These are phyloP conservation scores for Siphamia tubifer DNA, from an alignment of 2,113 vertebrate species.

Conservation along the genomic window DNA sequence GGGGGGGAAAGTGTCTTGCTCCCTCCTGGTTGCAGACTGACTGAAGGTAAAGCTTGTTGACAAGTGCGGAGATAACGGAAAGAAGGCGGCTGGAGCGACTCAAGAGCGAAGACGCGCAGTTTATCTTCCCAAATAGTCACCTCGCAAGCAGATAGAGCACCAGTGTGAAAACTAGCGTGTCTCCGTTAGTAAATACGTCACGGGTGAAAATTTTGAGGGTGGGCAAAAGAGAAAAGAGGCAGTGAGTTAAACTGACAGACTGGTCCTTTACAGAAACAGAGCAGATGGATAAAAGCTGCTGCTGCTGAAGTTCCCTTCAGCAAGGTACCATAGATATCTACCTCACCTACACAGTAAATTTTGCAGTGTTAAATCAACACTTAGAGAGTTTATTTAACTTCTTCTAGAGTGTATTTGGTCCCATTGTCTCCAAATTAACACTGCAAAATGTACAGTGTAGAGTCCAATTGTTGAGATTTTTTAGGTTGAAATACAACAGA, in stretches of 20 bases:
- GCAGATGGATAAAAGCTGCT: not conserved
- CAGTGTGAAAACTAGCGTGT: constrained; percentile 84
- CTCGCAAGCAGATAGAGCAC: constrained; percentile 72
- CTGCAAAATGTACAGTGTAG: too few relatives aligned
- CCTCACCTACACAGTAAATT: too few relatives aligned
- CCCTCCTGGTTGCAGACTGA: constrained; percentile 41
- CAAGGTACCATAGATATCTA: not conserved
- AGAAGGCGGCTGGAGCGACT: constrained; percentile 60
- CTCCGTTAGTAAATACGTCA: constrained; percentile 81
- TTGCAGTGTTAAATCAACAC: too few relatives aligned
- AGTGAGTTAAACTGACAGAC: not conserved
- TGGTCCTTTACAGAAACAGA: constrained; percentile 19
- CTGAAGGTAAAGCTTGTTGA: constrained; percentile 30
- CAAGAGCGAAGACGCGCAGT: constrained; percentile 66
- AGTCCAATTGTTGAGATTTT: too few relatives aligned
- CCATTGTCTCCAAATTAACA: too few relatives aligned
- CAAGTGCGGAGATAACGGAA: constrained; percentile 38
- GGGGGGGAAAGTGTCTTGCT: constrained; percentile 11
- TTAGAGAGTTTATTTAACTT: not conserved
- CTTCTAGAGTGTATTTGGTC: too few relatives aligned
- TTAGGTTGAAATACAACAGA: too few relatives aligned
- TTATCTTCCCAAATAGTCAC: constrained; percentile 78
- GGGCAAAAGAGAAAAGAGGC: constrained; percentile 39
- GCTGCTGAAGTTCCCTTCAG: constrained; percentile 5
- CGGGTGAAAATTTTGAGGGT: constrained; percentile 56